Percentiles rank a stretch among this genome's conserved stretches.
These are phyloP conservation scores for Gari tellinella DNA, from an alignment of 2,888 invertebrate genomes.

Conservation along the genomic window DNA sequence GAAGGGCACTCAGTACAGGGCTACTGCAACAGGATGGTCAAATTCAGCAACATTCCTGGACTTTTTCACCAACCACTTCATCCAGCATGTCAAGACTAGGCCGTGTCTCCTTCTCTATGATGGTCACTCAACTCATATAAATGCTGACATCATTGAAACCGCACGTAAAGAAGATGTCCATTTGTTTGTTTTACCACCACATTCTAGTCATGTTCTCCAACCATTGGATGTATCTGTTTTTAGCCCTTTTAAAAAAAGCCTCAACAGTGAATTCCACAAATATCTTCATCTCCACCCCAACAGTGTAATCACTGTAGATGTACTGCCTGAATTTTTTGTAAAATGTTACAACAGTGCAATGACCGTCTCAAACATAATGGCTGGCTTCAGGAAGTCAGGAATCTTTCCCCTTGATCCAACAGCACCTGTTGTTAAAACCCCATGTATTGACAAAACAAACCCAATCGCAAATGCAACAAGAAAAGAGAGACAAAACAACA, in stretches of 20 bases:
- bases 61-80: too few species aligned
- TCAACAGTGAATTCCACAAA: slow-evolving; percentile 36
- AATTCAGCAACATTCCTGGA: slow-evolving; percentile 24
- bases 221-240: neutral
- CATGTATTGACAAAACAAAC: slow-evolving; percentile 6
- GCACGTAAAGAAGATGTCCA: too few species aligned
- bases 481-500: slow-evolving; percentile 36
- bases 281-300: slow-evolving; percentile 17
- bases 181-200: too few species aligned
- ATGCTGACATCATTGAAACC: too few species aligned
- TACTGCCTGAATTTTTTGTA: slow-evolving; percentile 16
- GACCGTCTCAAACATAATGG: slow-evolving; percentile 4
- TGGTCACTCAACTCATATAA: too few species aligned
- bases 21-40: slow-evolving; percentile 27
- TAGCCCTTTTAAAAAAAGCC: slow-evolving; percentile 8
- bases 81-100: slow-evolving; percentile 20
- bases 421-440: slow-evolving; percentile 15
- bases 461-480: slow-evolving; percentile 5
- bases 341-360: neutral
- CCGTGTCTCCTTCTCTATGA: slow-evolving; percentile 1
- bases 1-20: slow-evolving; percentile 24
- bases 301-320: slow-evolving; percentile 14
- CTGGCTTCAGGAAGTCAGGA: slow-evolving; percentile 24
- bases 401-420: slow-evolving; percentile 39
- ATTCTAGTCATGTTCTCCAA: too few species aligned